phyloP scores from a whole-genome alignment of 2,888 invertebrate species.

The Cephus spinipes region DNA sequence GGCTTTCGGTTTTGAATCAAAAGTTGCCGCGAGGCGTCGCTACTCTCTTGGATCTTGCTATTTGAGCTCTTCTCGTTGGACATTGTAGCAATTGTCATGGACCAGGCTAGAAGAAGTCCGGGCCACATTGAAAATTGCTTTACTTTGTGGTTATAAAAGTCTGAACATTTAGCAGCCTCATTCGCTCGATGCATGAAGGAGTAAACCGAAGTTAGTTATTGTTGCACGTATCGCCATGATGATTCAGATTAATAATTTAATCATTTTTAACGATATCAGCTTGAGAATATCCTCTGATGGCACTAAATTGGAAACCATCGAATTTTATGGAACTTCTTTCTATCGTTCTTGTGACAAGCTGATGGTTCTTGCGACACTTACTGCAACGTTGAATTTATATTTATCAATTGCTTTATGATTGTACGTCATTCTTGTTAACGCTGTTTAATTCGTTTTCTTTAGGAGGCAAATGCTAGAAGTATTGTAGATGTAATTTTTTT shows the following conservation, averaged over 20 bases:
- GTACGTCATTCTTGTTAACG: background rate
- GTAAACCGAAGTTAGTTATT: background rate
- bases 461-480: background rate
- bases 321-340: background rate
- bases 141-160: slow-evolving; percentile 37
- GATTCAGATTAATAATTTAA: background rate
- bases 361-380: background rate
- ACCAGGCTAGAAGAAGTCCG: background rate
- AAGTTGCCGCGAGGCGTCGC: background rate
- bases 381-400: background rate
- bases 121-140: slow-evolving; percentile 35
- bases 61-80: background rate
- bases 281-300: background rate
- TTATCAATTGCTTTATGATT: background rate
- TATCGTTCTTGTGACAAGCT: background rate
- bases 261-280: background rate
- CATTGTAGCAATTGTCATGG: background rate
- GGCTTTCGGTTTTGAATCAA: background rate
- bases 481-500: background rate
- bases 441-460: background rate
- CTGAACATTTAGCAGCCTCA: slow-evolving; percentile 51
- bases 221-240: background rate
- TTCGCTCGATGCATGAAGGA: slow-evolving; percentile 49
- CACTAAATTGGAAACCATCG: background rate
- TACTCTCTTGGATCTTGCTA: background rate